A percentile compares a stretch with the other conserved stretches of the same genome.
Conservation (phyloP, 1,140 invertebrate species). For the Trichonephila clavata region DNA sequence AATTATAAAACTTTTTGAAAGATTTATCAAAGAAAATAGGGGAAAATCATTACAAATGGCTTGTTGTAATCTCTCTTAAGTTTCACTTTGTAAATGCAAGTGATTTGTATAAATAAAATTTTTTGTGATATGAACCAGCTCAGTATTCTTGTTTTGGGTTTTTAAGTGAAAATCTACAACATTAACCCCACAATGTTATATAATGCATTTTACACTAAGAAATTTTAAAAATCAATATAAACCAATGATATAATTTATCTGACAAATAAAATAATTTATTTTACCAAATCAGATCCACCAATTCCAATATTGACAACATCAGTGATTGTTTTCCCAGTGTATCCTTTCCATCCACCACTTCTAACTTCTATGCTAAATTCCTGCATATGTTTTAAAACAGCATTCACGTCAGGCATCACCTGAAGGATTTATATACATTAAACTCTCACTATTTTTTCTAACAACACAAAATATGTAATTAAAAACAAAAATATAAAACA, state of each 20-base stretch:
- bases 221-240: too few relatives aligned
- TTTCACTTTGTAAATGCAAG: too few relatives aligned
- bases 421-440: constrained; percentile 76
- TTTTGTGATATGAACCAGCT: too few relatives aligned
- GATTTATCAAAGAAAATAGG: too few relatives aligned
- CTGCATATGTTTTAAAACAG: constrained; percentile 96
- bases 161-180: too few relatives aligned
- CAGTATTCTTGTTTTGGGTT: too few relatives aligned
- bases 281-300: constrained; percentile 97
- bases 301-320: constrained; percentile 99
- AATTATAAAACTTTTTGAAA: too few relatives aligned
- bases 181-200: too few relatives aligned
- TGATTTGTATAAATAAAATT: too few relatives aligned
- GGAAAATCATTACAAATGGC: neutral
- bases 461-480: too few relatives aligned
- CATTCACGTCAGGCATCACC: constrained; percentile 95
- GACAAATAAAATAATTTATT: constrained; percentile 30
- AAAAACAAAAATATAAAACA: too few relatives aligned
- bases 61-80: neutral
- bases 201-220: neutral
- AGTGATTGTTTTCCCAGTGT: constrained; percentile 96
- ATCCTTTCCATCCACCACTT: constrained; percentile 90
- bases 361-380: constrained; percentile 87
- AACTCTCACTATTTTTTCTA: neutral
- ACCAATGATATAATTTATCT: neutral